Percentiles rank a stretch among this genome's conserved stretches.
Conservation (phyloP, 2,888 invertebrate genomes). For the Xestia xanthographa region DNA sequence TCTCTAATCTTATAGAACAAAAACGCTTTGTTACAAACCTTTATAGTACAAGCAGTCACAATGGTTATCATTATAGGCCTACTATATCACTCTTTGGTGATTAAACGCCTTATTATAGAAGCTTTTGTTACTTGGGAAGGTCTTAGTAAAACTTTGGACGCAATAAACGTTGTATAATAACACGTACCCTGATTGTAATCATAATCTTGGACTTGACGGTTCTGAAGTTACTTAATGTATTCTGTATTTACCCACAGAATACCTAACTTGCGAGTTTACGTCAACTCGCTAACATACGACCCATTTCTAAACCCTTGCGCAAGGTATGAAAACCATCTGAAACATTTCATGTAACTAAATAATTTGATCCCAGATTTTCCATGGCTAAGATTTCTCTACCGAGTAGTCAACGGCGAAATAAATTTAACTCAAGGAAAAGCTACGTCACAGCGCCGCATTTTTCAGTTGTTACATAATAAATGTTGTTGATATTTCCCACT, state of each 20-base stretch:
- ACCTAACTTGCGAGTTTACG: not conserved
- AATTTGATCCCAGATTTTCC: conserved; percentile 43
- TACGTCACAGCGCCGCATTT: conserved; percentile 17
- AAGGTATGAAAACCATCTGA: conserved; percentile 35
- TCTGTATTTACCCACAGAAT: not conserved
- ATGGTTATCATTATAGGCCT: conserved; percentile 3
- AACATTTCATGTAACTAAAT: conserved; percentile 37
- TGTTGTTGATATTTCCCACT: conserved; percentile 55
- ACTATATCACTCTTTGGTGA: not conserved
- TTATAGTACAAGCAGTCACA: conserved; percentile 2
- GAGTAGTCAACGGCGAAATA: conserved; percentile 35
- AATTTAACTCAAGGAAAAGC: conserved; percentile 22
- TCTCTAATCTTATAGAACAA: conserved; percentile 2
- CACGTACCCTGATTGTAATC: not conserved
- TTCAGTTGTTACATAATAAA: conserved; percentile 46
- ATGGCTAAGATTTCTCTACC: conserved; percentile 16
- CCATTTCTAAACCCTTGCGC: conserved; percentile 32
- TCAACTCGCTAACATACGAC: conserved; percentile 14
- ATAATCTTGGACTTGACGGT: not conserved
- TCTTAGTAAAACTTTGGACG: not conserved
- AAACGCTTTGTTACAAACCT: conserved; percentile 1
- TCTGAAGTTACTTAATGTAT: conserved; percentile 3
- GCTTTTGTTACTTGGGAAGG: too few species aligned
- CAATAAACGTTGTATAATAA: not conserved
- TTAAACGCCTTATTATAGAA: too few species aligned